These are phyloP conservation scores for Hydrolagus affinis DNA, from an alignment of 2,113 vertebrate species.

Conservation along the genomic window DNA sequence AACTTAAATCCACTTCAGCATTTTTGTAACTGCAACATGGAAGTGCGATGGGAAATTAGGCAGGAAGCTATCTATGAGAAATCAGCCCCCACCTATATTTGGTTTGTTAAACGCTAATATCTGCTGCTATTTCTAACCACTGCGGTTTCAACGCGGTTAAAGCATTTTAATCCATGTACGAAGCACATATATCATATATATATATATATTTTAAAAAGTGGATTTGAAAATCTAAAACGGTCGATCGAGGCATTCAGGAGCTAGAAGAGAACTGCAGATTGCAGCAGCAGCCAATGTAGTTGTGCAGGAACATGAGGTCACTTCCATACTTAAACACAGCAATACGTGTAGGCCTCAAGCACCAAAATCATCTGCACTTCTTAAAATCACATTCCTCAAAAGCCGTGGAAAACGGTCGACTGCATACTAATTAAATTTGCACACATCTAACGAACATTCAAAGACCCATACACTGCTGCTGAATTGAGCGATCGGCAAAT, in stretches of 20 bases:
- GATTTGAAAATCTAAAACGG: too few species aligned
- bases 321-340: background rate
- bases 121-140: background rate
- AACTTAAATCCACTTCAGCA: too few species aligned
- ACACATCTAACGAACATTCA: background rate
- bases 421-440: background rate
- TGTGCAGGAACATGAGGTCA: background rate
- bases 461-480: background rate
- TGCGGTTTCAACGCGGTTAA: background rate
- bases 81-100: too few species aligned
- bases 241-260: too few species aligned
- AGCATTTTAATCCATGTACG: background rate
- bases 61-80: too few species aligned
- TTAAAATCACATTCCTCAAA: background rate
- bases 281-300: background rate
- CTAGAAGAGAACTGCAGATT: background rate
- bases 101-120: too few species aligned
- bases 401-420: background rate
- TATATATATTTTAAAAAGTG: too few species aligned
- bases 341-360: background rate
- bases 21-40: too few species aligned
- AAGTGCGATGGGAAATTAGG: too few species aligned
- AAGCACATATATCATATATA: too few species aligned
- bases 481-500: too few species aligned
- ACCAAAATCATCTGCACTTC: background rate